Conservation (phyloP, 2,888 invertebrate species). For the Caenorhabditis macrosperma region DNA sequence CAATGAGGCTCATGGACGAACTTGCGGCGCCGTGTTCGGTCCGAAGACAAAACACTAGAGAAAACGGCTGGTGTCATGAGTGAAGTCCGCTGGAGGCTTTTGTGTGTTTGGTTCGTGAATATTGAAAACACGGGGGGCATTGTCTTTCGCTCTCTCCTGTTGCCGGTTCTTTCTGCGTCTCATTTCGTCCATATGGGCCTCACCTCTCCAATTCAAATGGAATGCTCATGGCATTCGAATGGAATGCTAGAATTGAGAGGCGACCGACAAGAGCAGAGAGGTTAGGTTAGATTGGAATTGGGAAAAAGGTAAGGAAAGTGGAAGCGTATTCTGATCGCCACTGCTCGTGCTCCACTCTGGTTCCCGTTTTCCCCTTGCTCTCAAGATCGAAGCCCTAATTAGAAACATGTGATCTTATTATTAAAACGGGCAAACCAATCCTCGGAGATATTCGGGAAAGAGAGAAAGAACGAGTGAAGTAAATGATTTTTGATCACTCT, state of each 20-base stretch:
- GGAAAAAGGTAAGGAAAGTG: neutral
- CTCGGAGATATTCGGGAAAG: too few relatives aligned
- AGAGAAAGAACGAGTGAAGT: too few relatives aligned
- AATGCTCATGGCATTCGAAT: constrained; percentile 32
- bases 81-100: neutral
- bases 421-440: neutral
- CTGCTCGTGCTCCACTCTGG: too few relatives aligned
- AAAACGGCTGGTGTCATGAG: constrained; percentile 10
- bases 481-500: constrained; percentile 30
- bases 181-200: constrained; percentile 11
- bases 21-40: too few relatives aligned
- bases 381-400: neutral
- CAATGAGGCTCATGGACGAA: neutral
- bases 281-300: neutral
- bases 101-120: constrained; percentile 46
- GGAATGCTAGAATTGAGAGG: constrained; percentile 14
- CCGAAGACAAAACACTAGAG: neutral
- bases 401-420: neutral
- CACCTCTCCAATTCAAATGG: constrained; percentile 18
- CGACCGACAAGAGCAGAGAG: constrained; percentile 14
- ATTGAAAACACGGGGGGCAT: constrained; percentile 45
- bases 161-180: constrained; percentile 31
- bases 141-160: constrained; percentile 31
- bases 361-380: too few relatives aligned
- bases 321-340: too few relatives aligned